phyloP scores from a whole-genome alignment of 2,888 invertebrate species.

The Hybos culiciformis region DNA sequence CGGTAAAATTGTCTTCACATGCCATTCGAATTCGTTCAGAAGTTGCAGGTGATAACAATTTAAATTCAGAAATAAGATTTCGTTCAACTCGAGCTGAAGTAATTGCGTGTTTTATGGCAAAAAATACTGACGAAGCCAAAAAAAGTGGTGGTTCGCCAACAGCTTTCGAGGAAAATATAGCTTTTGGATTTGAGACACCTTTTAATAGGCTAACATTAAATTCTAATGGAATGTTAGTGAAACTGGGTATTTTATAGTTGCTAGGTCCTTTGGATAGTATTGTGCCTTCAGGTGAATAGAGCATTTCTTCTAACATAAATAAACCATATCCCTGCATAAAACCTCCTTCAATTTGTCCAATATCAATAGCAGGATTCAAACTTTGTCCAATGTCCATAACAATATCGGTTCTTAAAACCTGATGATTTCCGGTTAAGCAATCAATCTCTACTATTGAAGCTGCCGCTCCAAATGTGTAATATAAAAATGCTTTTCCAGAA shows the following conservation, averaged over 20 bases:
- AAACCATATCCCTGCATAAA: slow-evolving; percentile 60
- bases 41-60: slow-evolving; percentile 73
- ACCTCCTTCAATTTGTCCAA: slow-evolving; percentile 63
- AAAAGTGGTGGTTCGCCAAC: slow-evolving; percentile 43
- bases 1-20: slow-evolving; percentile 69
- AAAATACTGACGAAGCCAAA: slow-evolving; percentile 38
- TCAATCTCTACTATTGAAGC: slow-evolving; percentile 57
- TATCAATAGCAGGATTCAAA: slow-evolving; percentile 50
- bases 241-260: slow-evolving; percentile 57
- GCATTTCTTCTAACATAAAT: slow-evolving; percentile 53
- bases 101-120: slow-evolving; percentile 50
- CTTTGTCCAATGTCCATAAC: slow-evolving; percentile 54
- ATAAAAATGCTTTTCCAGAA: no score
- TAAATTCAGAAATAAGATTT: slow-evolving; percentile 43
- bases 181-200: slow-evolving; percentile 56
- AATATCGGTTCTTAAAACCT: slow-evolving; percentile 45
- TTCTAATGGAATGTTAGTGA: slow-evolving; percentile 55
- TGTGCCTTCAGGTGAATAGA: slow-evolving; percentile 45
- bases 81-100: slow-evolving; percentile 48
- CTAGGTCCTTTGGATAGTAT: slow-evolving; percentile 58
- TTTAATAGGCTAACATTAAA: slow-evolving; percentile 49
- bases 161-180: slow-evolving; percentile 37
- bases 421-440: slow-evolving; percentile 51
- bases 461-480: slow-evolving; percentile 46
- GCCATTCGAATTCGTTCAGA: slow-evolving; percentile 79